Evolutionary conservation across 37 sponge, comb jelly and placozoan genomes (phyloP).

Genomic region (Lycopodina hypogea): DNA sequence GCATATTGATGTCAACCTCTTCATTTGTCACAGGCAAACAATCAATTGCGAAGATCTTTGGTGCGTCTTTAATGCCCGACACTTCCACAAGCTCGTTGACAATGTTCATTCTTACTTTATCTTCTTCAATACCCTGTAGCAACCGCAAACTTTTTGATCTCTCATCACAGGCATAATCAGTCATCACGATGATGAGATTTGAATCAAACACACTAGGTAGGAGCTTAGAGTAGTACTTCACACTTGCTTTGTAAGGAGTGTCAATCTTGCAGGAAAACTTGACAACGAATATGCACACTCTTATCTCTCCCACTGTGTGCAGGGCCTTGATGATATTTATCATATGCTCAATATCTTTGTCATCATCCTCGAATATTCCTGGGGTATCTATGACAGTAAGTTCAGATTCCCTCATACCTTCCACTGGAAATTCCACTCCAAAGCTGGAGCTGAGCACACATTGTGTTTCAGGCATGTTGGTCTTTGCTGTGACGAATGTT

Average conservation of each 20-base stretch:
- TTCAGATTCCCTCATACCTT: neutral
- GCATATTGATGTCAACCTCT: neutral
- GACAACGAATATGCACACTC: constrained; percentile 25
- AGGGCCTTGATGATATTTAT: constrained; percentile 17
- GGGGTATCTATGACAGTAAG: constrained; percentile 46
- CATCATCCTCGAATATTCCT: constrained; percentile 31
- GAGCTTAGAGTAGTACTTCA: constrained; percentile 37
- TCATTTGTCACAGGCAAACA: constrained; percentile 23
- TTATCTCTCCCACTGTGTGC: neutral
- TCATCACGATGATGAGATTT: constrained; percentile 36
- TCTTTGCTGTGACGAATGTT: constrained; percentile 19
- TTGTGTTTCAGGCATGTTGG: constrained; percentile 40
- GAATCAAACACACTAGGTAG: constrained; percentile 32
- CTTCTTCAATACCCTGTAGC: constrained; percentile 30
- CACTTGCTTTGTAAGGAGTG: constrained; percentile 32
- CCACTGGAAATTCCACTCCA: neutral
- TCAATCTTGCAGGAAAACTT: constrained; percentile 42
- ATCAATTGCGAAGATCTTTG: constrained; percentile 32
- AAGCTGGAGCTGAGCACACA: neutral
- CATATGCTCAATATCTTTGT: constrained; percentile 34
- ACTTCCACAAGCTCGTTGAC: neutral
- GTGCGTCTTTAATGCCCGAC: neutral
- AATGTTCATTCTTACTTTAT: constrained; percentile 1
- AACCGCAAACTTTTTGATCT: neutral
- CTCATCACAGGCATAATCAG: constrained; percentile 26